These are phyloP conservation scores for Bathybates hornii DNA, from an alignment of 2,113 vertebrate species.

Conservation along the genomic window DNA sequence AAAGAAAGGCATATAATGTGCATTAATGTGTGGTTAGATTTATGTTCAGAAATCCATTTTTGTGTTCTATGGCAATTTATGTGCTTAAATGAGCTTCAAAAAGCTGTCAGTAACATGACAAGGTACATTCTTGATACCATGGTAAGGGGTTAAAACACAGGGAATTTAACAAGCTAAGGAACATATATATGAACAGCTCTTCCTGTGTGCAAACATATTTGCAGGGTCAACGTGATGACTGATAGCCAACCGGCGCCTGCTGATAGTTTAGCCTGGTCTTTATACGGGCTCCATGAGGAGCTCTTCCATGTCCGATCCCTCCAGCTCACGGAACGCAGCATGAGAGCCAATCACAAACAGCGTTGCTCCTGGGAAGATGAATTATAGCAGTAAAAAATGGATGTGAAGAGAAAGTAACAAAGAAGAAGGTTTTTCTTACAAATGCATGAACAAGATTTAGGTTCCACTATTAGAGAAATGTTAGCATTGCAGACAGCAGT, in stretches of 20 bases:
- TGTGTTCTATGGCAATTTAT: background rate
- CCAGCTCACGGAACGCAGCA: slow-evolving; percentile 81
- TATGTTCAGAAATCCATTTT: background rate
- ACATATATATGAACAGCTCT: background rate
- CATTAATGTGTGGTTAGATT: background rate
- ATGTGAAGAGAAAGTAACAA: background rate
- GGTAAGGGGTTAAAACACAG: background rate
- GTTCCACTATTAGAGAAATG: background rate
- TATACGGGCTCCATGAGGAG: slow-evolving; percentile 83
- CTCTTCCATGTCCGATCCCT: slow-evolving; percentile 76
- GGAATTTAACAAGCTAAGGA: background rate
- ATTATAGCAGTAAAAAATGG: background rate
- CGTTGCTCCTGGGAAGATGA: slow-evolving; percentile 76
- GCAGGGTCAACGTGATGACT: slow-evolving; percentile 9
- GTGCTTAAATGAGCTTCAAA: background rate
- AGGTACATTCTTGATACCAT: background rate
- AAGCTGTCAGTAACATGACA: slow-evolving; percentile 5
- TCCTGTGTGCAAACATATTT: background rate
- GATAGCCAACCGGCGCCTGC: background rate
- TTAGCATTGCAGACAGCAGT: background rate
- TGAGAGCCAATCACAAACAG: slow-evolving; percentile 85
- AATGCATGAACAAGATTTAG: background rate
- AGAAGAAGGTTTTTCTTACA: background rate
- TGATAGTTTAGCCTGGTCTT: background rate
- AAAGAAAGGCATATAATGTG: background rate